Evolutionary conservation across 2,797 vertebrate species (phyloP).

Genomic region (Chaenodraco wilsoni): DNA sequence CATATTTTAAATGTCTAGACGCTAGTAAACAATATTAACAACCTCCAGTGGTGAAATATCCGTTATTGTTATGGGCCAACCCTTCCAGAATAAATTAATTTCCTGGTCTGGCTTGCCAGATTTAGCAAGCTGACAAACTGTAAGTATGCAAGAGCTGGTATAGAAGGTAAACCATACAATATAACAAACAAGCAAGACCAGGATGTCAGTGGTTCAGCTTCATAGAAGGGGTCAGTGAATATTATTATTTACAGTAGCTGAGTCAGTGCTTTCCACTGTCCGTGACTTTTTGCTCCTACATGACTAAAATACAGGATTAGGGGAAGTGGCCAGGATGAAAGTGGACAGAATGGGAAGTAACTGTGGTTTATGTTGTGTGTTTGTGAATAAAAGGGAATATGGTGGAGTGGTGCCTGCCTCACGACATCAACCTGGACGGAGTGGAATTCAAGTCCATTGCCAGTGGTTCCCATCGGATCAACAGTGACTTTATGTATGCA

Average conservation of each 20-base stretch:
- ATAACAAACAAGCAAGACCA: not conserved
- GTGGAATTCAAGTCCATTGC: conserved; percentile 99
- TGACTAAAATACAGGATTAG: conserved; percentile 22
- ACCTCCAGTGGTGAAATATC: not conserved
- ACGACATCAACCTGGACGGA: conserved; percentile 95
- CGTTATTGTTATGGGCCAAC: not conserved
- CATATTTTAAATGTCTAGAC: not conserved
- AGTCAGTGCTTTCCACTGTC: conserved; percentile 48
- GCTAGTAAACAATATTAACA: not conserved
- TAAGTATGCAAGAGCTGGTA: not conserved
- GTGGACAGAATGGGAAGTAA: conserved; percentile 38
- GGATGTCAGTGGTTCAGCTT: not conserved
- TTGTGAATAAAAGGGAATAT: conserved; percentile 89
- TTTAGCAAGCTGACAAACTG: not conserved
- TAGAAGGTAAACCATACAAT: not conserved
- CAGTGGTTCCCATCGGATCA: conserved; percentile 95
- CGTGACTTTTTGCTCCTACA: conserved; percentile 30
- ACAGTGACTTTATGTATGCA: conserved; percentile 96
- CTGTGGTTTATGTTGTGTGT: conserved; percentile 31
- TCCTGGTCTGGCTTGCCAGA: not conserved
- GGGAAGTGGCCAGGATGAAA: conserved; percentile 62
- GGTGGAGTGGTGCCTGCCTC: conserved; percentile 97
- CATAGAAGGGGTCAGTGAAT: conserved; percentile 1
- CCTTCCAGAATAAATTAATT: not conserved
- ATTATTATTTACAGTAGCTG: conserved; percentile 25